Evolutionary conservation across 2,113 vertebrate genomes (phyloP), one percentile per base, ranked within the genome.

Genomic region (Corvus cornix): DNA sequence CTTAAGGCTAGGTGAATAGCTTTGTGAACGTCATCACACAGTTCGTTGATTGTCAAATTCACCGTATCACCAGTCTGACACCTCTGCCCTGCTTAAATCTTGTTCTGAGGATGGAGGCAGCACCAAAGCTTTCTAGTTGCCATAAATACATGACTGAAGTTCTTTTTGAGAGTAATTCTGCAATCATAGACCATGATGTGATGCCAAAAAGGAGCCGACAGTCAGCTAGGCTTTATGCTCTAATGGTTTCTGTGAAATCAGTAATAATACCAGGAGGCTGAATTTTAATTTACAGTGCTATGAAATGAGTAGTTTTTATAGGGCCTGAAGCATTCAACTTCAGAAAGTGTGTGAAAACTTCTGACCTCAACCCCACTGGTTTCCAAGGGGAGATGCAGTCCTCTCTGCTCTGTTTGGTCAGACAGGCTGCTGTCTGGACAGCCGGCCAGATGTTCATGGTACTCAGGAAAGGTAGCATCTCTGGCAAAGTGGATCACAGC

Each of bases 131-230:
- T 96, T 95, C 75, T 88, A 48, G 85, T 88, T 88, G 82, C 72
- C 70, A 80, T 96, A 87, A 94, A 94, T 89, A 85, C 16, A 35
- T 27, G 67, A 77, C 31, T 85, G 63, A 87, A 91, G 51, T 85
- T 94, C 81, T 95, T 89, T 85, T 39, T 52, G 60, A 82, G 70
- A 85, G 63, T 89, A 93, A 93, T 85, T 87, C 87, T 88, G 75
- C 55, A 69, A 62, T 96, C 94, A 80, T 13, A 96, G 86, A 94
- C 93, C 55, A 37, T 93, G 95, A 96, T 93, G 89, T 97, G 87
- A 93, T 94, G 70, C 70, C 10, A 63, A 81, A 81, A 87, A 93
- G 75, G 62, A 90, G 90, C 90, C 90, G 79, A 62, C 88, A 93
- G 82, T 91, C 78, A 70, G 67, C 59, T 91, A 80, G 72, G 39